These are phyloP conservation scores for Dromococcyx pavoninus DNA, from an alignment of 2,797 vertebrate species.

Conservation along the genomic window DNA sequence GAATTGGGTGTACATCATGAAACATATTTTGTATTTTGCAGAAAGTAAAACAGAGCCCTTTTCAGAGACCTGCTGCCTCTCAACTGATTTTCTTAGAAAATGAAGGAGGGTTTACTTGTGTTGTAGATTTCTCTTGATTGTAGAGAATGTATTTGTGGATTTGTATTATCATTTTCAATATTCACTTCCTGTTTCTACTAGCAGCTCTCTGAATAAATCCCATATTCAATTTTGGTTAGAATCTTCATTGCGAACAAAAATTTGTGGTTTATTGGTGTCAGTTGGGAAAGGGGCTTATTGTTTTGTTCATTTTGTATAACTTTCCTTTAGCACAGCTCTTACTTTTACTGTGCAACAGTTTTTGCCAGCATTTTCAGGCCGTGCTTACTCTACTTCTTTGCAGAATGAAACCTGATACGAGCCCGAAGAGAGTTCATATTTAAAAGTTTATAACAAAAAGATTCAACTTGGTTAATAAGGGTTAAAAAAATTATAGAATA, in stretches of 20 bases:
- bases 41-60: slow-evolving; percentile 21
- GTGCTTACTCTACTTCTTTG: not conserved
- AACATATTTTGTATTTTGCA: not conserved
- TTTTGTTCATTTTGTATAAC: not conserved
- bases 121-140: slow-evolving; percentile 30
- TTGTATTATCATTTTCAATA: slow-evolving; percentile 60
- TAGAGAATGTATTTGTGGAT: slow-evolving; percentile 59
- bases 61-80: slow-evolving; percentile 14
- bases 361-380: not conserved
- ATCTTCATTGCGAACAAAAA: slow-evolving; percentile 33
- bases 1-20: not conserved
- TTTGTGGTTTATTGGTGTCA: slow-evolving; percentile 35
- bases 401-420: not conserved
- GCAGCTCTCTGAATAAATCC: slow-evolving; percentile 49
- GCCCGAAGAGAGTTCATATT: not conserved
- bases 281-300: not conserved
- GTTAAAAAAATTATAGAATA: not conserved
- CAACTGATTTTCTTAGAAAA: slow-evolving; percentile 38
- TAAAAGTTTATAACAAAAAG: not conserved
- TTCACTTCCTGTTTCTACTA: slow-evolving; percentile 60
- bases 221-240: slow-evolving; percentile 26
- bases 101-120: slow-evolving; percentile 30
- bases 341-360: slow-evolving; percentile 7
- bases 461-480: not conserved
- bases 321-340: slow-evolving; percentile 3